Percentiles rank a stretch among this genome's conserved stretches.
These are phyloP conservation scores for Hymenopus coronatus DNA, from an alignment of 2,888 invertebrate genomes.

Conservation along the genomic window DNA sequence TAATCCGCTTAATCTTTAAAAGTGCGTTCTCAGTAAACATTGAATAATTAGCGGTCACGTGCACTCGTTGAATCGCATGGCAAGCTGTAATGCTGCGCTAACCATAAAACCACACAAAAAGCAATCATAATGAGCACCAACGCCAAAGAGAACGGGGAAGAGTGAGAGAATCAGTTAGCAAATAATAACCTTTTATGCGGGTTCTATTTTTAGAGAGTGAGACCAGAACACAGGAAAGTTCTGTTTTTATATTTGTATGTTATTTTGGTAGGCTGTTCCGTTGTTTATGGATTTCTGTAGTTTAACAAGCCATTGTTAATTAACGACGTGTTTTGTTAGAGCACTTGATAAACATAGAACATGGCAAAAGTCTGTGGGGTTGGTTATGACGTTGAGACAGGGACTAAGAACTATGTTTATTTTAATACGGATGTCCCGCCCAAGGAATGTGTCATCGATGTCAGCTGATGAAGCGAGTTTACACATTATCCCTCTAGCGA, in stretches of 20 bases:
- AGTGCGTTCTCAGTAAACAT: background rate
- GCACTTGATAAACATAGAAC: background rate
- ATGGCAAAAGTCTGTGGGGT: background rate
- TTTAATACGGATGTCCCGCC: too few relatives aligned
- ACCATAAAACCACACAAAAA: background rate
- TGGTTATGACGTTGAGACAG: too few relatives aligned
- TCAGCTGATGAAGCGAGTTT: too few relatives aligned
- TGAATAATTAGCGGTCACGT: background rate
- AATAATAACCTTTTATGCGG: background rate
- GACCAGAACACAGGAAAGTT: too few relatives aligned
- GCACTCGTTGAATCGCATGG: background rate
- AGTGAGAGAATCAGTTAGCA: background rate
- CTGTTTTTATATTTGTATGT: background rate
- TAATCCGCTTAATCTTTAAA: background rate
- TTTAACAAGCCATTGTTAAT: too few relatives aligned
- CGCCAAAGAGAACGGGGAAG: background rate
- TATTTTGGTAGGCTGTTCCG: too few relatives aligned
- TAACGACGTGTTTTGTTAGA: background rate
- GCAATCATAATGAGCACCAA: background rate
- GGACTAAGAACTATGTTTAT: too few relatives aligned
- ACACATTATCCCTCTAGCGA: too few relatives aligned
- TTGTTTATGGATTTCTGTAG: too few relatives aligned
- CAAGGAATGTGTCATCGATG: too few relatives aligned
- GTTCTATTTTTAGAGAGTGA: background rate
- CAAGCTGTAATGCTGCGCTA: background rate